Conservation (phyloP, 2,797 vertebrate genomes). For the Chromis chromis region DNA sequence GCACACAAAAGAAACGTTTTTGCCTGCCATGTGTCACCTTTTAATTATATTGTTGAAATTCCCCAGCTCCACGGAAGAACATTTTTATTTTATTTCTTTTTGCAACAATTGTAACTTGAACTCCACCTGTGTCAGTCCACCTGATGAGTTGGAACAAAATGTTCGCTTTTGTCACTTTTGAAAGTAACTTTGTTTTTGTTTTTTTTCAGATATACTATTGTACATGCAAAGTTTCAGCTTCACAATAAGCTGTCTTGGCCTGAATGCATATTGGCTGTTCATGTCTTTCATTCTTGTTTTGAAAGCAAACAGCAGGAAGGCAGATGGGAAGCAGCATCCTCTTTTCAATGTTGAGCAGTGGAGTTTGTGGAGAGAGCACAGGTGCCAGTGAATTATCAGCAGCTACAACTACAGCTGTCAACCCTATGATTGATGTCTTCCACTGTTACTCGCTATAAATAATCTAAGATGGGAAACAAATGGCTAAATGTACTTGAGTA, state of each 20-base stretch:
- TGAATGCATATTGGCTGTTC: slow-evolving; percentile 1
- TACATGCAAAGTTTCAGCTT: neutral
- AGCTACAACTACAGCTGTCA: slow-evolving; percentile 31
- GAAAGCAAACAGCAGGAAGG: slow-evolving; percentile 33
- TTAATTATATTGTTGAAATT: no score
- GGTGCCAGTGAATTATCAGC: slow-evolving; percentile 38
- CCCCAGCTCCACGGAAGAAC: no score
- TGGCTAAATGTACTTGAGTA: neutral
- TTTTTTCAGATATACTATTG: neutral
- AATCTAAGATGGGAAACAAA: slow-evolving; percentile 14
- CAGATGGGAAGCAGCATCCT: neutral
- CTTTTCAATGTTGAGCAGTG: slow-evolving; percentile 21
- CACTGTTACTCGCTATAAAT: slow-evolving; percentile 2
- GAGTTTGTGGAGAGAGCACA: slow-evolving; percentile 31
- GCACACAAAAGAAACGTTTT: no score
- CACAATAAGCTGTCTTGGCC: slow-evolving; percentile 2
- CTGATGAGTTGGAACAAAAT: no score
- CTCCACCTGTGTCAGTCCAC: no score
- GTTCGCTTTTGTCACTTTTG: no score
- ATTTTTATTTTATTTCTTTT: no score
- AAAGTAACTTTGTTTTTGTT: neutral
- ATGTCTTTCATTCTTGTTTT: neutral
- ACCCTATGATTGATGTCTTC: slow-evolving; percentile 41
- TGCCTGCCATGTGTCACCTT: no score
- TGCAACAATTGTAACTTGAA: no score